A percentile compares a stretch with the other conserved stretches of the same genome.
phyloP scores from a whole-genome alignment of 1,140 invertebrate genomes.

The Papilio machaon region DNA sequence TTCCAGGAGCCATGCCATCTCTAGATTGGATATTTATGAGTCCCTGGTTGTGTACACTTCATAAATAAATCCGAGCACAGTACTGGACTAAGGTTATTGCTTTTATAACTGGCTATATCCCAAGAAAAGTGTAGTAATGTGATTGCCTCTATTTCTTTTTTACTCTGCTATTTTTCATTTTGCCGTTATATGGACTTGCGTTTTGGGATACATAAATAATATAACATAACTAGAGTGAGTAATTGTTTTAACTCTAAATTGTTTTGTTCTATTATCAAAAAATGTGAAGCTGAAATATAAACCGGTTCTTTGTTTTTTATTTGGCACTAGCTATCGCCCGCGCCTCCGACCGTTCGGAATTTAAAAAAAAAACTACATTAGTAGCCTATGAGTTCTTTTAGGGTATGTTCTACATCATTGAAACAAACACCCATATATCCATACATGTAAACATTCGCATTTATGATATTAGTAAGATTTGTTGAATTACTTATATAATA shows the following conservation, averaged over 20 bases:
- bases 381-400: no score
- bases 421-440: no score
- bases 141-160: conserved; percentile 38
- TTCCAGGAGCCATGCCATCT: conserved; percentile 52
- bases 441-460: no score
- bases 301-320: no score
- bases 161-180: conserved; percentile 19
- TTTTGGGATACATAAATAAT: conserved; percentile 2
- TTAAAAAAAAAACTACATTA: no score
- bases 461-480: no score
- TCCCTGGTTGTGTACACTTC: conserved; percentile 55
- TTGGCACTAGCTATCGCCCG: no score
- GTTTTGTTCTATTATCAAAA: background rate
- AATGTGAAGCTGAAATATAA: background rate
- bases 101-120: conserved; percentile 36
- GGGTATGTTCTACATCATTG: no score
- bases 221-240: background rate
- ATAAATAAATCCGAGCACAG: conserved; percentile 70
- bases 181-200: background rate
- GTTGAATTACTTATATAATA: conserved; percentile 36
- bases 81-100: conserved; percentile 46
- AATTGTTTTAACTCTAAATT: background rate
- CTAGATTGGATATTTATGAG: conserved; percentile 69
- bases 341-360: no score
- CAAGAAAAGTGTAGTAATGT: conserved; percentile 37